These are phyloP conservation scores for Scyliorhinus canicula DNA, from an alignment of 2,797 vertebrate genomes.

Conservation along the genomic window DNA sequence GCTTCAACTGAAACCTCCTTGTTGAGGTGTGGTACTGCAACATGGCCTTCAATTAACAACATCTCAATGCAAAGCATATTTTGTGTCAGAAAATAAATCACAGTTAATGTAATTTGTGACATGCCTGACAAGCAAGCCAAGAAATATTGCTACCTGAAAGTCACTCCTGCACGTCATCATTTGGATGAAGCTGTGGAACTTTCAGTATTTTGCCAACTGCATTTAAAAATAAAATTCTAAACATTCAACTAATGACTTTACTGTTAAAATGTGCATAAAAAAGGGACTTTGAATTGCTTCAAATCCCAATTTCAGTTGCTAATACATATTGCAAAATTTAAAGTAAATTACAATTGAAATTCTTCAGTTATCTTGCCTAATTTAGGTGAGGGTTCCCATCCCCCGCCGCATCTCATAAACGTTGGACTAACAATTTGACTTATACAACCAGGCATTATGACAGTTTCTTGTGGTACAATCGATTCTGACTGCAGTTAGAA, in stretches of 20 bases:
- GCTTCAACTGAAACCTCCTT: neutral
- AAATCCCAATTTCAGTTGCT: neutral
- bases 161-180: neutral
- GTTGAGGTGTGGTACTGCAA: neutral
- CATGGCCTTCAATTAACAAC: constrained; percentile 29
- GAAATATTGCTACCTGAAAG: neutral
- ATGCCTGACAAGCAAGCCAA: neutral
- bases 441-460: neutral
- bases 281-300: neutral
- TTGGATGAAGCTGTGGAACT: neutral
- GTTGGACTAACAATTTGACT: neutral
- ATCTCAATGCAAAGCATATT: neutral
- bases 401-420: neutral
- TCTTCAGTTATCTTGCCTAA: neutral
- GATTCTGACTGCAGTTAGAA: too few species aligned
- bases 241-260: neutral
- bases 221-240: neutral
- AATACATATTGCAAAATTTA: neutral
- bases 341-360: neutral
- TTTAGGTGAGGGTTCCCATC: neutral
- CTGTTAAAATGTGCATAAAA: neutral
- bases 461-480: neutral
- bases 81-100: constrained; percentile 15
- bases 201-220: neutral
- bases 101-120: neutral